phyloP scores from a whole-genome alignment of 2,113 vertebrate species.

The Orientallactaga bullata region DNA sequence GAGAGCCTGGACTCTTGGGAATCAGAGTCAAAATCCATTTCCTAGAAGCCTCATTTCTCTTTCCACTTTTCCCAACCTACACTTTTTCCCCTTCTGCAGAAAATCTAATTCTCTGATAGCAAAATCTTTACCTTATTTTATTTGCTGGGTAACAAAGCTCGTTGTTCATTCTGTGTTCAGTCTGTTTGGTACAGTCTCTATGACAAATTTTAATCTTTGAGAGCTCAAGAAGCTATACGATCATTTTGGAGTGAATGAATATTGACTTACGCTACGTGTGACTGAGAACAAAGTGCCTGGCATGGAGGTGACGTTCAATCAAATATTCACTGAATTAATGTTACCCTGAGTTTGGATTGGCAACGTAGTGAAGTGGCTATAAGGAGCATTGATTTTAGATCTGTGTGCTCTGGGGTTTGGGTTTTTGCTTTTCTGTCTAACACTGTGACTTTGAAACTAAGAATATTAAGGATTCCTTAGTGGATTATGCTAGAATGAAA shows the following conservation, averaged over 20 bases:
- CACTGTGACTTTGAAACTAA: conserved; percentile 12
- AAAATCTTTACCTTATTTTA: conserved; percentile 58
- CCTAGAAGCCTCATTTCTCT: not conserved
- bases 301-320: not conserved
- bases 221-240: conserved; percentile 26
- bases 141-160: conserved; percentile 54
- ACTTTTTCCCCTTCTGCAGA: not conserved
- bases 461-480: not conserved
- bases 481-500: conserved; percentile 40
- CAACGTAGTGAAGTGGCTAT: not conserved
- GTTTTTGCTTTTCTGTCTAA: not conserved
- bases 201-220: conserved; percentile 31
- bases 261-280: not conserved
- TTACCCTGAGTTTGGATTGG: not conserved
- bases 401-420: not conserved
- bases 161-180: conserved; percentile 51
- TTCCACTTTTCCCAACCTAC: not conserved
- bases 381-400: conserved; percentile 46
- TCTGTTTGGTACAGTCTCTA: conserved; percentile 17
- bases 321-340: conserved; percentile 21
- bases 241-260: not conserved
- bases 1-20: not conserved
- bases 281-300: not conserved
- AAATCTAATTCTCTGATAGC: conserved; percentile 36
- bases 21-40: not conserved